These are phyloP conservation scores for Hippocampus abdominalis DNA, from an alignment of 2,113 vertebrate species.

Conservation along the genomic window DNA sequence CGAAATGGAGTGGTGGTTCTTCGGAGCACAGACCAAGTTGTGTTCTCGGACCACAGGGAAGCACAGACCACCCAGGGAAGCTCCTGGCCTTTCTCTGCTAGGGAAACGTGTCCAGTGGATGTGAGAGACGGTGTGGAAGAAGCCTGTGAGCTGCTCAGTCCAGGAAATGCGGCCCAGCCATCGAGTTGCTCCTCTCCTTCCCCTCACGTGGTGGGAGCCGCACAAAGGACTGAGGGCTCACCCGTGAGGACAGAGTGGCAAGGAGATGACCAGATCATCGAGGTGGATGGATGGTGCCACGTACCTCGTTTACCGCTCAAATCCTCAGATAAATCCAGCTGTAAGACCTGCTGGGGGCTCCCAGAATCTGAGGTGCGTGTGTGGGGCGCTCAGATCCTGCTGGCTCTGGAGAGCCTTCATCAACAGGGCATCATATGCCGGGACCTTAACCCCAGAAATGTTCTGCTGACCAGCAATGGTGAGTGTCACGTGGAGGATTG, in stretches of 20 bases:
- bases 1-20: constrained; percentile 52
- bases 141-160: constrained; percentile 44
- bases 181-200: constrained; percentile 37
- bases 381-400: constrained; percentile 89
- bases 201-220: constrained; percentile 9
- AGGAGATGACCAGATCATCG: constrained; percentile 62
- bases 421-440: constrained; percentile 91
- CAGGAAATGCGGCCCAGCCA: constrained; percentile 37
- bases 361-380: constrained; percentile 80
- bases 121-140: constrained; percentile 40
- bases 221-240: constrained; percentile 16
- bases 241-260: constrained; percentile 22
- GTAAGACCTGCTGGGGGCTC: constrained; percentile 67
- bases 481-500: constrained; percentile 23
- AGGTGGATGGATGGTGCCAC: constrained; percentile 72
- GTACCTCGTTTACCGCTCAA: constrained; percentile 41
- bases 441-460: constrained; percentile 93
- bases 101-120: constrained; percentile 19
- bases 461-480: constrained; percentile 88
- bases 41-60: constrained; percentile 49
- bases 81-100: constrained; percentile 28
- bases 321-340: constrained; percentile 21
- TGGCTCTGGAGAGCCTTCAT: constrained; percentile 91
- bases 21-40: constrained; percentile 55
- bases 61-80: constrained; percentile 40